A percentile compares a stretch with the other conserved stretches of the same genome.
Evolutionary conservation across 2,113 vertebrate genomes (phyloP).

Genomic region (Psilopsiagon aymara): DNA sequence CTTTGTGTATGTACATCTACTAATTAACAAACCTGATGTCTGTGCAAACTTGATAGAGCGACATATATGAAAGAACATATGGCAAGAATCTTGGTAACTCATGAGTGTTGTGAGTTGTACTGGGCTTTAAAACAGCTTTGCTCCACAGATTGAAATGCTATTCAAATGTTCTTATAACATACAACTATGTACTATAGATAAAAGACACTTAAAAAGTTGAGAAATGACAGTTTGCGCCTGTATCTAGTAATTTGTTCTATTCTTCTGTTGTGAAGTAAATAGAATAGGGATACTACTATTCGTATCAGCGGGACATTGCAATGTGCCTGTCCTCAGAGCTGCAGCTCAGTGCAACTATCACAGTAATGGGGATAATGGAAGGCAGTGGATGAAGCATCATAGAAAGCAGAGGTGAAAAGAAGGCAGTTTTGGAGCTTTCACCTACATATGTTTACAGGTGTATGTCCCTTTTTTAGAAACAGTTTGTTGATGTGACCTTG

Average conservation of each 20-base stretch:
- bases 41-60: neutral
- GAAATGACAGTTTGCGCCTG: neutral
- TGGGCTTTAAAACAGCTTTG: neutral
- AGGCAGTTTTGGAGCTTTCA: neutral
- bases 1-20: neutral
- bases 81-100: neutral
- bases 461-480: neutral
- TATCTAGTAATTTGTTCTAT: neutral
- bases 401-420: neutral
- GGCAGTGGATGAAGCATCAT: neutral
- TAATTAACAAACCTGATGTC: neutral
- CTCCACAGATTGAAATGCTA: accelerated
- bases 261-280: neutral
- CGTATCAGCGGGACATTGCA: neutral
- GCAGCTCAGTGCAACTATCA: neutral
- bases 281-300: neutral
- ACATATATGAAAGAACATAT: neutral
- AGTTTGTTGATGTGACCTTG: neutral
- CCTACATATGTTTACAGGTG: neutral
- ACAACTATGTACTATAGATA: neutral
- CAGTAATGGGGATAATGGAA: neutral
- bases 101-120: neutral
- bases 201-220: neutral
- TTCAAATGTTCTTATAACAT: neutral
- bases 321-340: neutral